Percentiles rank a stretch among this genome's conserved stretches.
Evolutionary conservation across 2,888 invertebrate genomes (phyloP).

Genomic region (Acrobasis repandana): DNA sequence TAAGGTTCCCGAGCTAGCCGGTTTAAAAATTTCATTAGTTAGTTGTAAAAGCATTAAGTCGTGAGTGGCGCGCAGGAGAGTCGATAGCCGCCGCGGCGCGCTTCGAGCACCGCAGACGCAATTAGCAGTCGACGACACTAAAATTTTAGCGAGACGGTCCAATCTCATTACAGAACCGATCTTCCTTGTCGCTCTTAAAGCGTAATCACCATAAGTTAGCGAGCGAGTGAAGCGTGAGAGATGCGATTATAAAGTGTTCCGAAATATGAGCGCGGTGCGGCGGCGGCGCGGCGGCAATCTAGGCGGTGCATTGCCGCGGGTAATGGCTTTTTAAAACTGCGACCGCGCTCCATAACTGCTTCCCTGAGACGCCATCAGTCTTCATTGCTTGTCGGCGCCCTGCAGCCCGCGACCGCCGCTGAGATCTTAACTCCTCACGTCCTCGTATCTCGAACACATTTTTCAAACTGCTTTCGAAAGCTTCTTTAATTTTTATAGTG

Average conservation of each 20-base stretch:
- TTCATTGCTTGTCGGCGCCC: constrained; percentile 83
- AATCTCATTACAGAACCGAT: constrained; percentile 81
- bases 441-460: constrained; percentile 60
- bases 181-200: constrained; percentile 81
- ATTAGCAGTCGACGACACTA: constrained; percentile 79
- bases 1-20: constrained; percentile 40
- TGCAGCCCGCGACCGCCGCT: constrained; percentile 53
- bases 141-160: constrained; percentile 80
- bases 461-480: constrained; percentile 54
- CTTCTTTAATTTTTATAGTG: constrained; percentile 51
- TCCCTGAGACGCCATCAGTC: constrained; percentile 80
- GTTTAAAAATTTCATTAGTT: constrained; percentile 60
- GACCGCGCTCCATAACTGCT: constrained; percentile 82
- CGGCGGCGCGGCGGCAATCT: constrained; percentile 64
- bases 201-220: constrained; percentile 82
- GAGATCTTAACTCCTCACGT: constrained; percentile 75
- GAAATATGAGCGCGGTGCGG: constrained; percentile 72
- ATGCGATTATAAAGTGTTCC: constrained; percentile 82
- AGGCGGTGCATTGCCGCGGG: constrained; percentile 76
- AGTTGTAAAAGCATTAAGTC: constrained; percentile 51
- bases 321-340: constrained; percentile 83
- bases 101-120: constrained; percentile 61
- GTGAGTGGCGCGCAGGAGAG: constrained; percentile 38
- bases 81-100: constrained; percentile 33
- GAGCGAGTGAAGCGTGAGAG: constrained; percentile 79